Base-by-base conservation (phyloP, 1,140 invertebrate genomes). In the Chironomus tepperi region DNA sequence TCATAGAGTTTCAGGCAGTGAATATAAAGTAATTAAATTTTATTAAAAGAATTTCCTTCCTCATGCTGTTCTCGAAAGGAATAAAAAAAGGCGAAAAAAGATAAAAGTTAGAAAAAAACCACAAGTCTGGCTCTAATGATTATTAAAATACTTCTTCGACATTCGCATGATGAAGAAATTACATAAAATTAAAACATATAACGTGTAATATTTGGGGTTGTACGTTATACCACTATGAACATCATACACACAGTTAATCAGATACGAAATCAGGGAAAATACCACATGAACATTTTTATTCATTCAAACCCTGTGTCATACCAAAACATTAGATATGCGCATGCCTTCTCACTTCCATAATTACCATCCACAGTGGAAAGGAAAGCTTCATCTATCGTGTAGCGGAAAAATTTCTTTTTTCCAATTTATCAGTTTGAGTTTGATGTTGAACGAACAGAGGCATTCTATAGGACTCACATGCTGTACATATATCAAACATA, bases 401-500 rank as follows among this genome's bases (percentile, higher is more conserved):
- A 57, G 47, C 65, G 16, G 65, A 70, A 70, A 70, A 70, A 19
- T 70, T 19, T 70, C 18, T 18, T 21, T 1, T n/a, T 70, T 70
- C 65, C 16, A 18, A 19, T 5, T 9, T 8, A 19, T 70, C 65
- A 70, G 65, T 70, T 70, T 70, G 65, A 70, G 65, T 70, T 70
- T 70, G 65, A 19, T 19, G 65, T 18, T 70, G n/a, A 19, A 70
- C 6, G 65, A 10, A 70, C n/a, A 70, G 19, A 70, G 65, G 16
- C 65, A 70, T 16, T 21, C 9, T 18, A 10, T 7, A 10, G 10
- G 65, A 16, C 16, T 70, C 16, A 70, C 3, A 70, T 70, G 65
- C 12, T 70, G 65, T 70, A 70, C n/a, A 70, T 70, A n/a, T n/a
- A n/a, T n/a, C n/a, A 70, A 70, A 70, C n/a, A 47, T 47, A 2